phyloP scores from a whole-genome alignment of 1,140 invertebrate genomes.

The Camponotus pennsylvanicus region DNA sequence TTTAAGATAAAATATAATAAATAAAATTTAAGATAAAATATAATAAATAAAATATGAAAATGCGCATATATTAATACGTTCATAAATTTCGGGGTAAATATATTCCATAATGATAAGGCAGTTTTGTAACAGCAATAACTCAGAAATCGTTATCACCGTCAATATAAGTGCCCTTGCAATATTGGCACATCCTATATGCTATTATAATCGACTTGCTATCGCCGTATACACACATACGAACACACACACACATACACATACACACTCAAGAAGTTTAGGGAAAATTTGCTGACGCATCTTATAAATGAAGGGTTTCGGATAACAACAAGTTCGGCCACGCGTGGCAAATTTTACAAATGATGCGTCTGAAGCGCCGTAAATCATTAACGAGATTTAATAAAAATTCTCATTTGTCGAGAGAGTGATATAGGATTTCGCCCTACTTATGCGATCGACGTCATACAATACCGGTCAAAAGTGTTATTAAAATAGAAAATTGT shows the following conservation, averaged over 20 bases:
- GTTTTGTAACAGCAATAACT: constrained; percentile 22
- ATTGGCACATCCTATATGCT: constrained; percentile 29
- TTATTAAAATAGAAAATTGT: too few relatives aligned
- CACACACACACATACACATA: too few relatives aligned
- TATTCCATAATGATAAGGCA: constrained; percentile 3
- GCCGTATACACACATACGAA: background rate
- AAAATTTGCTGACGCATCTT: constrained; percentile 50
- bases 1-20: background rate
- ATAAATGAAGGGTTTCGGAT: constrained; percentile 41
- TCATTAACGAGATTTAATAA: constrained; percentile 50
- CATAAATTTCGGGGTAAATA: background rate
- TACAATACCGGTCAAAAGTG: too few relatives aligned
- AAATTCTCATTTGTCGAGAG: background rate
- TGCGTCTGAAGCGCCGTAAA: constrained; percentile 11
- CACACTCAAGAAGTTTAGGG: background rate
- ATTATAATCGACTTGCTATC: constrained; percentile 43
- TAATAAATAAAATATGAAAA: background rate
- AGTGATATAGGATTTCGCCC: background rate
- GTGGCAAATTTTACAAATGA: constrained; percentile 51
- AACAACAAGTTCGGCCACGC: constrained; percentile 37
- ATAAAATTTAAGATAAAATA: background rate
- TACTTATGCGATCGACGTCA: background rate
- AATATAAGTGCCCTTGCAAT: constrained; percentile 23
- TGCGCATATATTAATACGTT: background rate
- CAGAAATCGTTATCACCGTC: constrained; percentile 12